A percentile compares a stretch with the other conserved stretches of the same genome.
These are phyloP conservation scores for Triops longicaudatus DNA, from an alignment of 1,140 invertebrate genomes.

Conservation along the genomic window DNA sequence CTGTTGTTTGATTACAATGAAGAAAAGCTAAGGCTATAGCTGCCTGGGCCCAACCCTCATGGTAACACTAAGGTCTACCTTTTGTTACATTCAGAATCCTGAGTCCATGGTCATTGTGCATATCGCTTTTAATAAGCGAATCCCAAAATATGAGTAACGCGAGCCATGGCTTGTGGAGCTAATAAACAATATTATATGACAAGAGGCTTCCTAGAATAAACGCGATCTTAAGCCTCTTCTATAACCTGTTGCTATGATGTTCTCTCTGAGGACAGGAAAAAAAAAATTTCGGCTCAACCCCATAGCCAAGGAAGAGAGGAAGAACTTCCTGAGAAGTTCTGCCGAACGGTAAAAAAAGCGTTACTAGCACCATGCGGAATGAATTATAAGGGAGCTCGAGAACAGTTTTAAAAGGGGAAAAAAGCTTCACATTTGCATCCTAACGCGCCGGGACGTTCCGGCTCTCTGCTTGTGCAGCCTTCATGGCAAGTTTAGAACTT, in stretches of 20 bases:
- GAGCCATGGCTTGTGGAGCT: neutral
- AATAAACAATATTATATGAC: slow-evolving; percentile 1
- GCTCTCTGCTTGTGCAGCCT: neutral
- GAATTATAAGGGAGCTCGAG: neutral
- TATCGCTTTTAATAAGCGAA: neutral
- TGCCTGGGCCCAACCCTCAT: neutral
- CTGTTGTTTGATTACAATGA: slow-evolving; percentile 8
- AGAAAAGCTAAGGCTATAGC: neutral
- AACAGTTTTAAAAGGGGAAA: neutral
- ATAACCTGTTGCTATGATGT: neutral
- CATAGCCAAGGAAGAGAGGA: neutral
- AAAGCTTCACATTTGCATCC: neutral
- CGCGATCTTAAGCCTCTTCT: neutral
- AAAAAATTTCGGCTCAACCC: neutral
- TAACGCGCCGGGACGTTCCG: neutral
- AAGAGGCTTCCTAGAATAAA: neutral
- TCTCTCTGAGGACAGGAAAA: neutral
- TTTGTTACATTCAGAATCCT: neutral
- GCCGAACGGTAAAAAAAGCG: neutral
- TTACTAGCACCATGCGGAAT: neutral
- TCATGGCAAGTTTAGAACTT: neutral
- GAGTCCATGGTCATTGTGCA: neutral
- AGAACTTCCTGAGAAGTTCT: neutral
- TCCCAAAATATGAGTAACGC: neutral
- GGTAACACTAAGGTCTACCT: neutral